phyloP scores from a whole-genome alignment of 2,888 invertebrate species.

The Lobophora halterata region DNA sequence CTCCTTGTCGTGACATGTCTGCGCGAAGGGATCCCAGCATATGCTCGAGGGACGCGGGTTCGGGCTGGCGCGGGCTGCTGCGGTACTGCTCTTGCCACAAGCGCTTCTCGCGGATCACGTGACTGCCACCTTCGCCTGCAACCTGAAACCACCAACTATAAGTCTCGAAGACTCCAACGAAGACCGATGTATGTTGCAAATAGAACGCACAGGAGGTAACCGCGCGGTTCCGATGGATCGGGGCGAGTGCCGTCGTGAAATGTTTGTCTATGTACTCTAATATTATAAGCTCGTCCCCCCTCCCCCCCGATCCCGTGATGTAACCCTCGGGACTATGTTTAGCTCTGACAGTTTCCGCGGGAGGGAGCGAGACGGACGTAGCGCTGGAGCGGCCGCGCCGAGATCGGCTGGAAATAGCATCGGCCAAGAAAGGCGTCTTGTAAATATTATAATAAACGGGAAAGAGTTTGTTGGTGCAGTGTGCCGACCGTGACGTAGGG shows the following conservation, averaged over 20 bases:
- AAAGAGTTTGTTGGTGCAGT: constrained; percentile 77
- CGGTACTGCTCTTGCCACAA: constrained; percentile 78
- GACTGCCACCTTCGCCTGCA: constrained; percentile 74
- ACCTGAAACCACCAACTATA: constrained; percentile 48
- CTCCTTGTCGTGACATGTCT: constrained; percentile 99
- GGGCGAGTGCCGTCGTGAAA: constrained; percentile 75
- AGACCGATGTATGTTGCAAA: constrained; percentile 18
- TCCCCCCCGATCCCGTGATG: constrained; percentile 75
- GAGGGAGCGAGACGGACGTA: constrained; percentile 52
- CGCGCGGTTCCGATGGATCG: constrained; percentile 61
- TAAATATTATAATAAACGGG: constrained; percentile 80
- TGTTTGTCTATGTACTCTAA: constrained; percentile 78
- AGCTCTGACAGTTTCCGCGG: constrained; percentile 46
- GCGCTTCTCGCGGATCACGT: constrained; percentile 83
- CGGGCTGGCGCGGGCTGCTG: constrained; percentile 80
- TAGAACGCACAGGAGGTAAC: constrained; percentile 63
- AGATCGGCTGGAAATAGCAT: constrained; percentile 79
- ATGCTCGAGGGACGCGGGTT: constrained; percentile 82
- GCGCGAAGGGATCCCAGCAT: constrained; percentile 97
- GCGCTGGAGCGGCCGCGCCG: constrained; percentile 62
- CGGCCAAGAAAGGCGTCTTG: constrained; percentile 83
- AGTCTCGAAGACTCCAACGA: constrained; percentile 7
- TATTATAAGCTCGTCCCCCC: constrained; percentile 78
- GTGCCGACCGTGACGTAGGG: constrained; percentile 70
- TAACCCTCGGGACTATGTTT: constrained; percentile 74